Base-by-base conservation (phyloP, 2,888 invertebrate species). In the Habrosyne pyritoides region DNA sequence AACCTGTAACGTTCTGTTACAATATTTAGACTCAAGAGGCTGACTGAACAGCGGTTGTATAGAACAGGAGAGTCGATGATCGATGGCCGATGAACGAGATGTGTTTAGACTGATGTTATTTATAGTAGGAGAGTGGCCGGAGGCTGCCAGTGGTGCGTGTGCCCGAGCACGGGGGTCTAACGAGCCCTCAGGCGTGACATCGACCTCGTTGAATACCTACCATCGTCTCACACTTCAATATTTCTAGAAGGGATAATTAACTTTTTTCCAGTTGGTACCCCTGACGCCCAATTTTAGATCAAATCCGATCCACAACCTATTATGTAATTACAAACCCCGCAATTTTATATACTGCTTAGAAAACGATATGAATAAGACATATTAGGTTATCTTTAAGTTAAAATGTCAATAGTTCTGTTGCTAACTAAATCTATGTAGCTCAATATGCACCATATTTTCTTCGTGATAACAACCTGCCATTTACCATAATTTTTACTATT, bases 111-210 rank as follows among this genome's bases (percentile, higher is more conserved):
- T 67, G 51, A 50, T 64, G 63, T 77, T 88, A 89, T 89, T 86
- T 84, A 84, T 89, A 88, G 82, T 63, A 51, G 60, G 56, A 69
- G 73, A 73, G 72, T 69, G 67, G 66, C 74, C 74, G 77, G 76
- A 33, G 77, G 73, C 73, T 79, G 74, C 59, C 84, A 87, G 57
- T 80, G 87, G 88, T 87, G 89, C 91, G 91, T 84, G 79, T 75
- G 78, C 75, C 56, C 77, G 79, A 75, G 70, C 81, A 78, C 28
- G 10, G 50, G 28, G 28, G 56, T 70, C 61, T 47, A 21, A 47
- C 60, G 52, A 55, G 73, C 83, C 77, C 65, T 86, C 79, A 82
- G 75, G 84, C 89, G 83, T 89, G 75, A 79, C 75, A 71, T 72
- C 66, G 66, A 57, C 72, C 64, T 61, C 67, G 65, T 66, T 69